Conservation (phyloP, 1,140 invertebrate species). For the Plodia interpunctella region DNA sequence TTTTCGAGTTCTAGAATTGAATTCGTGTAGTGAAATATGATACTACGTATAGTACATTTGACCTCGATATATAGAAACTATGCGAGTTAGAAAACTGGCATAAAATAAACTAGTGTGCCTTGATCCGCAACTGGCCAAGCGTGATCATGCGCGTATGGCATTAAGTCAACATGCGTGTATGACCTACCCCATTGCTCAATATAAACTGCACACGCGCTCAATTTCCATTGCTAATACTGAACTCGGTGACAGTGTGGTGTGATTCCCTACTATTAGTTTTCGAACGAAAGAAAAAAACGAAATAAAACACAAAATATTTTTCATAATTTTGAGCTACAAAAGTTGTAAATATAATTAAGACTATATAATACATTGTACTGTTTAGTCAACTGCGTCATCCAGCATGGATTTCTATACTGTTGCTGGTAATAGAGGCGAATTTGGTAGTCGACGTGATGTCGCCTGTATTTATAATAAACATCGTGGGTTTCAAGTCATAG, state of each 20-base stretch:
- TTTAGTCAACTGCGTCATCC: too few relatives aligned
- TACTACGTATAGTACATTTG: too few relatives aligned
- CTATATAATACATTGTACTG: too few relatives aligned
- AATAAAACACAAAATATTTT: background rate
- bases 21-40: too few relatives aligned
- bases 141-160: background rate
- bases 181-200: conserved; percentile 67
- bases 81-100: background rate
- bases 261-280: conserved; percentile 29
- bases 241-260: conserved; percentile 27
- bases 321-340: background rate
- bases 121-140: background rate
- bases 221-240: conserved; percentile 58
- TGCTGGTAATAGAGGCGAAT: too few relatives aligned
- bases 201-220: conserved; percentile 44
- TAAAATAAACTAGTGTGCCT: background rate
- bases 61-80: too few relatives aligned
- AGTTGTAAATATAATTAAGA: too few relatives aligned
- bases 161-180: conserved; percentile 35
- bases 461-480: too few relatives aligned
- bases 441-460: too few relatives aligned
- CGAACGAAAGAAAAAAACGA: conserved; percentile 15
- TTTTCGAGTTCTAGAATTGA: too few relatives aligned
- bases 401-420: too few relatives aligned
- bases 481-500: too few relatives aligned